Evolutionary conservation across 2,797 vertebrate species (phyloP), one percentile per base, ranked within the genome.

Genomic region (Poecilia wingei): DNA sequence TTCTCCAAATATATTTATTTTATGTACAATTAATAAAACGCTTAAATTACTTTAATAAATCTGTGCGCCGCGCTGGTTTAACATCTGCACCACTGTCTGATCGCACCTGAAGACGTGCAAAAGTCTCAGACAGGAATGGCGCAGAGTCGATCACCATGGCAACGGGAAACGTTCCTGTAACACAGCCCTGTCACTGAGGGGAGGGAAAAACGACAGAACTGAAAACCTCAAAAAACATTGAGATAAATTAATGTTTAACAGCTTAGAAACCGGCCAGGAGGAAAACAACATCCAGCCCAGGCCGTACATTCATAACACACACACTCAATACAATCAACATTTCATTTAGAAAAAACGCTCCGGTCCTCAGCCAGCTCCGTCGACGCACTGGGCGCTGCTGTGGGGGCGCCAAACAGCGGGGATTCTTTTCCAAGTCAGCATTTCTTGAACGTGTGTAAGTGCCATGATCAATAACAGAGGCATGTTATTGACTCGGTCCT

Each of bases 131-230:
- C 28, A 61, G 28, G 45, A 74, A 59, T 28, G 66, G 57, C 14
- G 25, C 2, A 10, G 36, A 66, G 33, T 41, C 36, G 0, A 85
- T 91, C 83, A 39, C 86, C 49, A 3, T 86, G 81, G 84, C 82
- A 85, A 90, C 82, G 3, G 53, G 45, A 22, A 31, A 61, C 6
- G 59, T 79, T 82, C 41, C 66, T 57, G 59, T 81, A 71, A 81
- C 71, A 3, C 3, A n/a, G 10, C 74, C 91, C 87, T 87, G 72
- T 94, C 93, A 92, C 86, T 82, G 94, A 95, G 81, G 87, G 87
- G 84, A 93, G 86, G 74, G 69, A 76, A 81, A 68, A 28, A 81
- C 31, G 1, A 87, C 45, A 93, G 90, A 61, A 70, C 89, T 89
- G 90, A 90, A 92, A 91, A 92, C 89, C 84, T 82, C 47, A 59